Conservation (phyloP, 1,140 invertebrate genomes). For the Bombus sylvicola region DNA sequence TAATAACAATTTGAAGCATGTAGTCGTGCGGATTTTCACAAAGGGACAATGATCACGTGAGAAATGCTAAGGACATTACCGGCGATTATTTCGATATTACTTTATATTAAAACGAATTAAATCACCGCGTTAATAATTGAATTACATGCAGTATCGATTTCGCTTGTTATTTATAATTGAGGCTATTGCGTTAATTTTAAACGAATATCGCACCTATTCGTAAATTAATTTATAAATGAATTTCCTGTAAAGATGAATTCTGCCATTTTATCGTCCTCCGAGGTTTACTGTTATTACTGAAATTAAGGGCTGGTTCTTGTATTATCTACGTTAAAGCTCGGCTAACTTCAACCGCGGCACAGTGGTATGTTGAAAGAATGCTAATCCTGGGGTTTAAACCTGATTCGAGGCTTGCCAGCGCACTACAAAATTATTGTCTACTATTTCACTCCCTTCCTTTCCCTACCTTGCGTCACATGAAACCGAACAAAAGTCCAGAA, state of each 20-base stretch:
- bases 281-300: not conserved
- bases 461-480: not conserved
- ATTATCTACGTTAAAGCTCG: conserved; percentile 51
- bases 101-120: not conserved
- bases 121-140: not conserved
- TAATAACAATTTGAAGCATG: not conserved
- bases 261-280: not conserved
- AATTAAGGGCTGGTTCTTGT: conserved; percentile 10
- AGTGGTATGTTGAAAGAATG: conserved; percentile 37
- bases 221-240: not conserved
- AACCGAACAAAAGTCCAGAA: not conserved
- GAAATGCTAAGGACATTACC: not conserved
- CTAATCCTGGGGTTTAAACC: conserved; percentile 46
- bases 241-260: not conserved
- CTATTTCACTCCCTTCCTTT: not conserved
- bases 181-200: not conserved
- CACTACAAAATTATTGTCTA: conserved; percentile 34
- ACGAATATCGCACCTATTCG: not conserved
- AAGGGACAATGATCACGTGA: not conserved
- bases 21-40: not conserved
- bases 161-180: not conserved
- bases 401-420: conserved; percentile 12
- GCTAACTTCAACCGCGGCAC: conserved; percentile 33
- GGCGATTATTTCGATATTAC: not conserved
- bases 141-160: not conserved